Conservation (phyloP, 2,113 vertebrate species). For the Heptranchias perlo region DNA sequence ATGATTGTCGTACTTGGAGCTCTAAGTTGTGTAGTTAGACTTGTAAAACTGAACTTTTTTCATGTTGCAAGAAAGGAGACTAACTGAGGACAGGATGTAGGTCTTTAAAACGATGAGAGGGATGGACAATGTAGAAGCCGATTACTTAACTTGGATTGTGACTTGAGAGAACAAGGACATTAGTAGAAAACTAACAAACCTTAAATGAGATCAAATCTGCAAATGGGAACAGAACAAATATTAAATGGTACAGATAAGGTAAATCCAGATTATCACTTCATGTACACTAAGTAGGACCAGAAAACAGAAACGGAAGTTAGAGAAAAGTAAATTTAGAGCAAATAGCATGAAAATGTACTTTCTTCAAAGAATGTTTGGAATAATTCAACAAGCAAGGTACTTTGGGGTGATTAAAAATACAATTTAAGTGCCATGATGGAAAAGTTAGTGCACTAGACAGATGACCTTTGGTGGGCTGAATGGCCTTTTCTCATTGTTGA, state of each 20-base stretch:
- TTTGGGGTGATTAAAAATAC: background rate
- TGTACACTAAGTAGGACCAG: background rate
- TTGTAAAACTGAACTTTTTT: background rate
- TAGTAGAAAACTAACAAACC: background rate
- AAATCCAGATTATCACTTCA: background rate
- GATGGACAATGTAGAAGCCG: background rate
- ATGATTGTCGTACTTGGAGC: background rate
- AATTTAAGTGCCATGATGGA: background rate
- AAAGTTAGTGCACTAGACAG: background rate
- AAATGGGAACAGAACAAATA: background rate
- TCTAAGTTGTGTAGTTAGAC: too few species aligned
- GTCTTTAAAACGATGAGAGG: background rate
- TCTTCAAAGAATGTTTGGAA: background rate
- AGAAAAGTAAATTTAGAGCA: background rate
- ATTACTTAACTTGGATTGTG: background rate
- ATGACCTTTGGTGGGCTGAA: background rate
- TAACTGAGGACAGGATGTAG: background rate
- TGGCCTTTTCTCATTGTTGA: background rate
- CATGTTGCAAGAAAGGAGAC: background rate
- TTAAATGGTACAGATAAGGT: background rate
- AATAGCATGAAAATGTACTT: background rate
- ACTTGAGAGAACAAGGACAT: background rate
- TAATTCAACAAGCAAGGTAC: background rate
- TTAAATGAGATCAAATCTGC: background rate
- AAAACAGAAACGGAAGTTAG: background rate